Conservation (phyloP, 1,140 invertebrate genomes). For the Laupala kohalensis region DNA sequence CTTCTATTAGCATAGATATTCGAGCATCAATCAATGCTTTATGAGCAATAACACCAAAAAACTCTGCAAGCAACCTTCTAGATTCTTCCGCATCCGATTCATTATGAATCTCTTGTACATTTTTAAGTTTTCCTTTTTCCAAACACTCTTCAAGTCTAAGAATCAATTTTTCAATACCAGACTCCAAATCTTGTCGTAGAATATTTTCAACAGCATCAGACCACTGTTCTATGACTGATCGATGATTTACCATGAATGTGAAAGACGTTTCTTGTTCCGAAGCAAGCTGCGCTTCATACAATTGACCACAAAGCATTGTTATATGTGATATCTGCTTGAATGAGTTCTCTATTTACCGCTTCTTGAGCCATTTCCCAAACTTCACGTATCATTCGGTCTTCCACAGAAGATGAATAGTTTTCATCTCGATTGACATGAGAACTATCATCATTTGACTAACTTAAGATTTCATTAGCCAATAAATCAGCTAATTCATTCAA, state of each 20-base stretch:
- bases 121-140: conserved; percentile 19
- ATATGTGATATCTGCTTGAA: conserved; percentile 60
- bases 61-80: conserved; percentile 22
- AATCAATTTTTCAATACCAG: conserved; percentile 47
- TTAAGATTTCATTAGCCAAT: conserved; percentile 48
- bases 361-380: conserved; percentile 53
- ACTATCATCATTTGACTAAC: conserved; percentile 29
- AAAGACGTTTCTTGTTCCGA: conserved; percentile 22
- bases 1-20: conserved; percentile 40
- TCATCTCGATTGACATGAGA: conserved; percentile 9
- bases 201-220: conserved; percentile 51
- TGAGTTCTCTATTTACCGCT: conserved; percentile 52
- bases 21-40: conserved; percentile 62
- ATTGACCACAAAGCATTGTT: conserved; percentile 46
- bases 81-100: conserved; percentile 16
- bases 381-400: conserved; percentile 36
- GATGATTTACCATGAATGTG: conserved; percentile 40
- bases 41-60: conserved; percentile 59
- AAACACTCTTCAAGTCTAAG: conserved; percentile 42
- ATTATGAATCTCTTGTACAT: conserved; percentile 12
- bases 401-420: conserved; percentile 16
- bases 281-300: conserved; percentile 39
- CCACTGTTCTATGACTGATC: conserved; percentile 50
- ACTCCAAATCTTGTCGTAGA: conserved; percentile 52
- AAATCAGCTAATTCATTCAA: conserved; percentile 49